Percentiles rank a stretch among this genome's conserved stretches.
Evolutionary conservation across 1,140 invertebrate genomes (phyloP).

Genomic region (Cecropterus lyciades): DNA sequence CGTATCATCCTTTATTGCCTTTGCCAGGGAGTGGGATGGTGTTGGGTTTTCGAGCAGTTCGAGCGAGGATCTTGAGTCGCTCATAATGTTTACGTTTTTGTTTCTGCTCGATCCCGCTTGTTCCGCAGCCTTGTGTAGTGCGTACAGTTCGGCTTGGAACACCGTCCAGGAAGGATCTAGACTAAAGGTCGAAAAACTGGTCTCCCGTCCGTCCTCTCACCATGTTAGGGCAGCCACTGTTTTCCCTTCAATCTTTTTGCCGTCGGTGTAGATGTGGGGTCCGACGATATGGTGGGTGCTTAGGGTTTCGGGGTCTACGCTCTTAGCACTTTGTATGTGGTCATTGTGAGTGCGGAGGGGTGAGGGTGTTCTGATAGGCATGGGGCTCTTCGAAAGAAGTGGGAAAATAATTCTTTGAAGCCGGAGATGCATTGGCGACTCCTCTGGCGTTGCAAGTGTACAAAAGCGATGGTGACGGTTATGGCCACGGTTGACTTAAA

Average conservation of each 20-base stretch:
- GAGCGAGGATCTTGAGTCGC: no score
- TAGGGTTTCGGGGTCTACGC: no score
- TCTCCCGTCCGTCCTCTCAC: not conserved
- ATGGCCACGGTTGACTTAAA: no score
- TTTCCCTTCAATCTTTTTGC: slow-evolving; percentile 6
- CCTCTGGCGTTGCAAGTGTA: no score
- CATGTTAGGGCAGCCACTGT: not conserved
- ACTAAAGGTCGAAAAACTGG: not conserved
- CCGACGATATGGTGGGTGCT: not conserved
- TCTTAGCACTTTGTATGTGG: no score
- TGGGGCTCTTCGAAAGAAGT: no score
- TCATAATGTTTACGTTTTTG: not conserved
- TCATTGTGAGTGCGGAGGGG: slow-evolving; percentile 4
- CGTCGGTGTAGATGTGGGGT: slow-evolving; percentile 13
- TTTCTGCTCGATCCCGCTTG: not conserved
- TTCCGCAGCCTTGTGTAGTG: not conserved
- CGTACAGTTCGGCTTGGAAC: slow-evolving; percentile 8
- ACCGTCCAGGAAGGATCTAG: not conserved
- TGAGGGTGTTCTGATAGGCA: no score
- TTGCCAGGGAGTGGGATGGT: not conserved
- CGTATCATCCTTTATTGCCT: not conserved
- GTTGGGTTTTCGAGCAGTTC: no score
- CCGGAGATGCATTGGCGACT: no score
- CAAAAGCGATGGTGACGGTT: no score
- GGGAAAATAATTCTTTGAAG: no score